Evolutionary conservation across 2,113 vertebrate species (phyloP).

Genomic region (Brachionichthys hirsutus): DNA sequence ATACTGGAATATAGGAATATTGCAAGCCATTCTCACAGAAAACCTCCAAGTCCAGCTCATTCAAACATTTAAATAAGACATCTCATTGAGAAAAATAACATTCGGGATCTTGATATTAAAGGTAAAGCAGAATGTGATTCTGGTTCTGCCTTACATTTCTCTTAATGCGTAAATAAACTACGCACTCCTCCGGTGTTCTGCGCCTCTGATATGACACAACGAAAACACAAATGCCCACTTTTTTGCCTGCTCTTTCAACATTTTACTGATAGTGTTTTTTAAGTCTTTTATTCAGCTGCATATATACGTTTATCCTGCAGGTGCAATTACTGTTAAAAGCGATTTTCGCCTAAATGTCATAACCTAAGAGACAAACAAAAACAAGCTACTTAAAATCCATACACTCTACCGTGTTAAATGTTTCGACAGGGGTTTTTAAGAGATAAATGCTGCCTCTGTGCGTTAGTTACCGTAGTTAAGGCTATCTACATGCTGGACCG

Average conservation of each 20-base stretch:
- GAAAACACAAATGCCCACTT: not conserved
- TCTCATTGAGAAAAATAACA: no score
- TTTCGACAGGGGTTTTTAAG: constrained; percentile 13
- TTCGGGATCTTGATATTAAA: no score
- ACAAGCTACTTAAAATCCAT: constrained; percentile 12
- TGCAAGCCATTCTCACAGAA: not conserved
- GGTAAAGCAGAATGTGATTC: no score
- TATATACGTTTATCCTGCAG: not conserved
- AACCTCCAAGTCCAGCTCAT: not conserved
- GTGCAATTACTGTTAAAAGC: not conserved
- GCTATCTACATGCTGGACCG: constrained; percentile 27
- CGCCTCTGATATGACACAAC: no score
- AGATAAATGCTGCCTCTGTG: constrained; percentile 16
- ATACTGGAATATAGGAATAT: not conserved
- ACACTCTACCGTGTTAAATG: not conserved
- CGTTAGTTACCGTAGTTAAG: constrained; percentile 35
- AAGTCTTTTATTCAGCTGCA: not conserved
- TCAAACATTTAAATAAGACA: no score
- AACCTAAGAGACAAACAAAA: constrained; percentile 1
- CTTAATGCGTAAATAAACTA: no score
- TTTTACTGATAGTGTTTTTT: no score
- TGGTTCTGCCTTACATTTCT: no score
- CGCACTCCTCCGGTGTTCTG: no score
- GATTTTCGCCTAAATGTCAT: not conserved
- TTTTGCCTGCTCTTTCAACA: no score